Conservation (phyloP, 2,797 vertebrate species). For the Myripristis murdjan region DNA sequence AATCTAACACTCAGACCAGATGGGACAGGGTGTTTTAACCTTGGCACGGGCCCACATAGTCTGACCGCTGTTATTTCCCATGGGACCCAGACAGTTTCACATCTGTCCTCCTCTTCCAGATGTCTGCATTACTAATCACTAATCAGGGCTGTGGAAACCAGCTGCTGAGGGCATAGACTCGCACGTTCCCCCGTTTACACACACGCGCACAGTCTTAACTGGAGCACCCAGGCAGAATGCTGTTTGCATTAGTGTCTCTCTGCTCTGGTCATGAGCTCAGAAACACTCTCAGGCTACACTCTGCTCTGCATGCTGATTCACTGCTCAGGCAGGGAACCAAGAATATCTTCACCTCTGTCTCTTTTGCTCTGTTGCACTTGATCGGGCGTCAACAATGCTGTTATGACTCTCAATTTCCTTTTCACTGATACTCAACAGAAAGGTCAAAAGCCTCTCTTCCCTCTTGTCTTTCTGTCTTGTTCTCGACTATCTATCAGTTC, state of each 20-base stretch:
- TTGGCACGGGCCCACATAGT: neutral
- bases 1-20: neutral
- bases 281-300: no score
- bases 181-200: neutral
- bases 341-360: neutral
- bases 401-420: neutral
- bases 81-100: neutral
- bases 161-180: neutral
- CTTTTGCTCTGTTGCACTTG: constrained; percentile 3
- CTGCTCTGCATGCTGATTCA: neutral
- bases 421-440: constrained; percentile 1
- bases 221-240: neutral
- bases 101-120: constrained; percentile 33
- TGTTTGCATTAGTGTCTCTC: neutral
- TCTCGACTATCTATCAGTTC: constrained; percentile 3
- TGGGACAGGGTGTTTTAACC: neutral
- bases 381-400: neutral
- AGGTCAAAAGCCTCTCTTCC: neutral
- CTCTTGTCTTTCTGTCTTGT: constrained; percentile 18
- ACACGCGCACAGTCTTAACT: neutral
- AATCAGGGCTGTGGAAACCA: neutral
- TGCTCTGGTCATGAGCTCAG: no score
- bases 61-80: constrained; percentile 5
- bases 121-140: constrained; percentile 33
- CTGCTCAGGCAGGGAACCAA: neutral